Evolutionary conservation across 2,113 vertebrate genomes (phyloP), one percentile per base, ranked within the genome.

Genomic region (Dolichotis patagonum): DNA sequence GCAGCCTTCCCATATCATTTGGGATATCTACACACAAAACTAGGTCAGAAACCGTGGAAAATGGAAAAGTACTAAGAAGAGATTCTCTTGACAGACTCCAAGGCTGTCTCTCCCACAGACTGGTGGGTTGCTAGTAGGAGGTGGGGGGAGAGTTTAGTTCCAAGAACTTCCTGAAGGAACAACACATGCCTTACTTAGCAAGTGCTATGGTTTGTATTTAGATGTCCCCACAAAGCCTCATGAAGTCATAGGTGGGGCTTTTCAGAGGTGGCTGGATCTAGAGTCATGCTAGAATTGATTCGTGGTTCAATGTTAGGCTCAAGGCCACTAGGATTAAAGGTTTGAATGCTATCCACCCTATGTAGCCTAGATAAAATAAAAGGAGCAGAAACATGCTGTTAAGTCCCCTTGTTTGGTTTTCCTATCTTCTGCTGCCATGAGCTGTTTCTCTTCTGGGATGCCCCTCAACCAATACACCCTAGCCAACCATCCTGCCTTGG

Each of bases 1-100:
- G 24, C 22, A 7, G 58, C 22, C 49, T 67, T 5, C 58, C 65
- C 62, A 5, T n/a, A 35, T 58, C 78, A 58, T 35, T 14, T 26
- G 82, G 78, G 73, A 62, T 63, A 90, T 87, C 82, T 60, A 62
- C 88, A 1, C 73, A 54, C 28, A 38, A 88, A 96, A 97, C 62
- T 88, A 86, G 94, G 92, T 96, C 96, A 96, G 91, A 88, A 95
- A 91, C 24, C 32, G 52, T 5, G 28, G 77, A 80, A 93, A 97
- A 90, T 54, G 85, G 80, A 86, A 95, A 86, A 62, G 24, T 52
- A 71, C 56, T 65, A 13, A 58, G 46, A 86, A 94, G 62, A 7
- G 17, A 12, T 52, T 73, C 75, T 95, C 95, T 56, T 75, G 65
- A 73, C n/a, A 89, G 78, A 65, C 93, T 75, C 85, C 12, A 12